Percentiles rank a stretch among this genome's conserved stretches.
These are phyloP conservation scores for Tinea semifulvella DNA, from an alignment of 2,888 invertebrate species.

Conservation along the genomic window DNA sequence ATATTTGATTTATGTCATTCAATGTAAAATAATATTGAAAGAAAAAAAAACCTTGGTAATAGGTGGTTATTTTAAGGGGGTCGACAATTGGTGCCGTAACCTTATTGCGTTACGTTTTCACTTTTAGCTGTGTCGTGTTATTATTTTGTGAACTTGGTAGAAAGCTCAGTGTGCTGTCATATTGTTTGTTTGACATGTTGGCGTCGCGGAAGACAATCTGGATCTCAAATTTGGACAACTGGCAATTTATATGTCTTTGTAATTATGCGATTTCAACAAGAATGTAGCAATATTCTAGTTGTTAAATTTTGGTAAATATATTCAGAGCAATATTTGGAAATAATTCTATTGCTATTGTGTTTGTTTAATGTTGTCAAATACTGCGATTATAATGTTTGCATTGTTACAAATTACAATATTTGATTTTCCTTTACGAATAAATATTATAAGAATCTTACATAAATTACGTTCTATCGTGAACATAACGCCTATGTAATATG, in stretches of 20 bases:
- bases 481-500: constrained; percentile 1
- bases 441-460: neutral
- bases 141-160: constrained; percentile 22
- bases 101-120: constrained; percentile 10
- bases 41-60: too few relatives aligned
- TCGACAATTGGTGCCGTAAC: too few relatives aligned
- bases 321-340: neutral
- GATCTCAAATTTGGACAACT: constrained; percentile 2
- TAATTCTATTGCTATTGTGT: neutral
- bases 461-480: constrained; percentile 2
- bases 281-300: neutral
- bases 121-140: constrained; percentile 12
- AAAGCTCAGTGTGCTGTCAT: constrained; percentile 33
- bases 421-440: neutral
- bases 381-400: neutral
- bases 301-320: constrained; percentile 3
- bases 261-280: constrained; percentile 4
- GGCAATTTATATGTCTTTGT: constrained; percentile 7
- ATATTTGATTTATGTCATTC: too few relatives aligned
- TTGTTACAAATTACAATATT: neutral
- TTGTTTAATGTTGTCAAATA: neutral
- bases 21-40: too few relatives aligned
- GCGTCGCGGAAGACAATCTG: constrained; percentile 20
- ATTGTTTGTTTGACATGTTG: constrained; percentile 39
- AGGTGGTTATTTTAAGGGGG: too few relatives aligned